Evolutionary conservation across 2,888 invertebrate species (phyloP), one percentile per base, ranked within the genome.

Genomic region (Drosophila lutescens): DNA sequence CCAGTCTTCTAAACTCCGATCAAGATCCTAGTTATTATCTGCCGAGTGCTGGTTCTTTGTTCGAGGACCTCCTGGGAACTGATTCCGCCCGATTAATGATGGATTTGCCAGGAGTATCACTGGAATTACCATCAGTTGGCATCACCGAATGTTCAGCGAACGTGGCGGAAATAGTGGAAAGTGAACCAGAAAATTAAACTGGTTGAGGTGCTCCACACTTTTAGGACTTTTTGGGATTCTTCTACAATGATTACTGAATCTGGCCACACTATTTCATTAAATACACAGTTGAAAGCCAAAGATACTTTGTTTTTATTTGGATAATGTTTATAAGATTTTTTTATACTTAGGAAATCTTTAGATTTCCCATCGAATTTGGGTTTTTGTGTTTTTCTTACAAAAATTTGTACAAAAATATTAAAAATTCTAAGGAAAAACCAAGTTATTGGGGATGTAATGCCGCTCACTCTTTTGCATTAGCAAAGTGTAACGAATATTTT

Each of bases 1-100:
- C 1, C 4, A 5, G 10, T 6, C 1, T 17, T 17, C 10, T 9
- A 2, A 47, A 15, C n/a, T 6, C 47, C 9, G 47, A 30, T 17
- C 47, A 47, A 17, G 47, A 47, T 17, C 17, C 47, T 0, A 32
- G 15, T 32, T 32, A 12, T 17, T 47, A 47, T 47, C 47, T 47
- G 5, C 47, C 47, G 32, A 47, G 47, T 47, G 47, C 32, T n/a
- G 9, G 12, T 3, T 47, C 47, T 3, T 32, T 47, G 15, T 32
- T 47, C 4, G 5, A 32, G 6, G 6, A 47, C 3, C 4, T 47
- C 4, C 12, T 47, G 7, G 47, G 32, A 47, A 1, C 4, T 6
- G 12, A 12, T 7, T 12, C 47, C 13, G 6, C 10, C 5, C 6
- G 15, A 3, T 7, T 47, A 12, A 26, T 6, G 1, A 2, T 30